A percentile compares a stretch with the other conserved stretches of the same genome.
Conservation (phyloP, 1,140 invertebrate species). For the Drosophila bifasciata region DNA sequence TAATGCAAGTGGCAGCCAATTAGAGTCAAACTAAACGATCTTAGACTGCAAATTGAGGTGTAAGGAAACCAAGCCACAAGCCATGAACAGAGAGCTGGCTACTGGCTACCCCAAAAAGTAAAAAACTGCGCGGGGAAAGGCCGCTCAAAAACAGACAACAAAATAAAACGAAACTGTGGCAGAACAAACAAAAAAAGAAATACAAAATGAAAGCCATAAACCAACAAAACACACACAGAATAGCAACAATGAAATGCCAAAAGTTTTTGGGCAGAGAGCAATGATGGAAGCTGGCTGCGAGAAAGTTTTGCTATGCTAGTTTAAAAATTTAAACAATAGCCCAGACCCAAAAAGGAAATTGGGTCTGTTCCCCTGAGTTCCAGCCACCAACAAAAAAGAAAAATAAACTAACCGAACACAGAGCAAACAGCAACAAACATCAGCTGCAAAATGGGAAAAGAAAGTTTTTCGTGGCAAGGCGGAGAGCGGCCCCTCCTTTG, state of each 20-base stretch:
- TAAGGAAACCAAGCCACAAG: constrained; percentile 13
- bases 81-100: constrained; percentile 1
- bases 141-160: constrained; percentile 26
- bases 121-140: background rate
- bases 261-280: constrained; percentile 46
- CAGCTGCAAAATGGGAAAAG: constrained; percentile 49
- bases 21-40: constrained; percentile 19
- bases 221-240: constrained; percentile 29
- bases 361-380: constrained; percentile 23
- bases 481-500: constrained; percentile 9
- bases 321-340: background rate
- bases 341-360: background rate
- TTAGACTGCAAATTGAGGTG: background rate
- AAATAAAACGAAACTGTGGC: constrained; percentile 42
- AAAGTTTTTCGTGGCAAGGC: constrained; percentile 13
- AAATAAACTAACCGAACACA: background rate
- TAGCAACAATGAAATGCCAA: constrained; percentile 31
- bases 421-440: constrained; percentile 45
- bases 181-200: constrained; percentile 22
- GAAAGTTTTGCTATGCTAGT: constrained; percentile 15
- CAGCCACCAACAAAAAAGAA: background rate
- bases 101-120: background rate
- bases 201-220: constrained; percentile 35
- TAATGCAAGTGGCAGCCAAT: constrained; percentile 7
- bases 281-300: constrained; percentile 32